phyloP scores from a whole-genome alignment of 2,113 vertebrate genomes.

The Lepisosteus oculatus region DNA sequence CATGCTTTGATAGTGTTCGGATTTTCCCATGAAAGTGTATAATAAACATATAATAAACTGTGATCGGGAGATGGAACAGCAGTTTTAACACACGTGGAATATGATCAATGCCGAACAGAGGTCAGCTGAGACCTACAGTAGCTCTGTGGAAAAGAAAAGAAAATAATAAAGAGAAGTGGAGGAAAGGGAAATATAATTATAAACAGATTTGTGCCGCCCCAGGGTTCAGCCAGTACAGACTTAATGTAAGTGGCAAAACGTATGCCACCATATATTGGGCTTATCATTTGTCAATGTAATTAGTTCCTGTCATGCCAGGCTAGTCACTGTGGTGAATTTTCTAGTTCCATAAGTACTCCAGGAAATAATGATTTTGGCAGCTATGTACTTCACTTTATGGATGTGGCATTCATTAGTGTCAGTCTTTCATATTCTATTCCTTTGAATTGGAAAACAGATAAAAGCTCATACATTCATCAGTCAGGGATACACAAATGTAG shows the following conservation, averaged over 20 bases:
- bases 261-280: slow-evolving; percentile 8
- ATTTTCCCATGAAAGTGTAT: too few species aligned
- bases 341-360: slow-evolving; percentile 15
- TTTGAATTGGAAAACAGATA: slow-evolving; percentile 26
- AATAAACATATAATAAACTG: too few species aligned
- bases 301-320: slow-evolving; percentile 28
- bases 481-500: slow-evolving; percentile 5
- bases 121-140: not conserved
- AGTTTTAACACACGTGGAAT: not conserved
- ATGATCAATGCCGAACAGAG: not conserved
- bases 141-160: not conserved
- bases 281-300: slow-evolving; percentile 39
- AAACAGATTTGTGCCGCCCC: not conserved
- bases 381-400: slow-evolving; percentile 23
- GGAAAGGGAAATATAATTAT: slow-evolving; percentile 9
- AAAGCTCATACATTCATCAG: slow-evolving; percentile 17
- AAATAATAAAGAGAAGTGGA: not conserved
- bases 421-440: slow-evolving; percentile 33
- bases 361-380: slow-evolving; percentile 37
- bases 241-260: slow-evolving; percentile 13
- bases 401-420: slow-evolving; percentile 38
- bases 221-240: slow-evolving; percentile 12
- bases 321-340: slow-evolving; percentile 21
- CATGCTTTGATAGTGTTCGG: too few species aligned
- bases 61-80: too few species aligned